Base-by-base conservation (phyloP, 2,888 invertebrate genomes). In the Ephialtes manifestator region DNA sequence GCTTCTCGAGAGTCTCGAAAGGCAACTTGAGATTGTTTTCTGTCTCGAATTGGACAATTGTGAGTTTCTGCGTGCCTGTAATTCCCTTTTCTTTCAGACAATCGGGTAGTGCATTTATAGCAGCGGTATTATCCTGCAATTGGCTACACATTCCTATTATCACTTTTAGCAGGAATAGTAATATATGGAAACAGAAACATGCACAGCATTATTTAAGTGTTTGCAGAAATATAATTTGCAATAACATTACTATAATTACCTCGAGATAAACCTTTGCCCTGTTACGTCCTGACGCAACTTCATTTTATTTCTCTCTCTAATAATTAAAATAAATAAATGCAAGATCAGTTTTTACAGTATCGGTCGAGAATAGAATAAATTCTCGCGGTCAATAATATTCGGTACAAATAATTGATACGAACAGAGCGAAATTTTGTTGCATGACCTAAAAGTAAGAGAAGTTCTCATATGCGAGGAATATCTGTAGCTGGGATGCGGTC, bases 81-180 rank as follows among this genome's bases (percentile, higher is more conserved):
- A 58, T 58, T 24, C 31, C 31, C 58, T 24, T 58, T 11, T 24
- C 28, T 24, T 24, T 28, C 11, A 58, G 15, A 7, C 13, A 28
- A 11, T 58, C 58, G 58, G 28, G 28, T 7, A 58, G 28, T 28
- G 58, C 58, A 28, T 58, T 58, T 24, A 58, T 58, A 2, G 58
- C 58, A 31, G 58, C 58, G 13, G 58, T 58, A 58, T 58, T 58
- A 13, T 24, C 58, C 31, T 58, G 58, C 28, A 58, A 24, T 8
- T 28, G 58, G 58, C 24, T 28, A 58, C 28, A 28, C 58, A 58
- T 13, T 28, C 58, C 28, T 58, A 28, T 58, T 4, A 58, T 13
- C 2, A 15, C 31, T 15, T 28, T 58, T 13, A 58, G 58, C 13
- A 58, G 13, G 15, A 58, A 58, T 11, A 58, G 24, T n/a, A 15